These are phyloP conservation scores for Sebastes fasciatus DNA, from an alignment of 2,113 vertebrate species.

Conservation along the genomic window DNA sequence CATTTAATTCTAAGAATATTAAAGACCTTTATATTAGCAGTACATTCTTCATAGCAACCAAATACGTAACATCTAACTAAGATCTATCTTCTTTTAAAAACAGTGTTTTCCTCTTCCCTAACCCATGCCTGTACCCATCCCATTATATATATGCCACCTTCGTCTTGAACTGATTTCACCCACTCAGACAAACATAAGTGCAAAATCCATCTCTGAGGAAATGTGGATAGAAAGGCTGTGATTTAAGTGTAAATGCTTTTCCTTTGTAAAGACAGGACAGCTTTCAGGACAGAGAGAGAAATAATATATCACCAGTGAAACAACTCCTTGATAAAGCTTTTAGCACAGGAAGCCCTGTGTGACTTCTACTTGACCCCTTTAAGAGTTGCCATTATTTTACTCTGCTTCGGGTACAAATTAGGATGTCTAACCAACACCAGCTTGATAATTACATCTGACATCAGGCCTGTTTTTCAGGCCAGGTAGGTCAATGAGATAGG, in stretches of 20 bases:
- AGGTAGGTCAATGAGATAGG: not conserved
- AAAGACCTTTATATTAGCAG: not conserved
- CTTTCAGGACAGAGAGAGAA: conserved; percentile 13
- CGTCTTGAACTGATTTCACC: not conserved
- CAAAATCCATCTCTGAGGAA: conserved; percentile 4
- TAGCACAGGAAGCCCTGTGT: not conserved
- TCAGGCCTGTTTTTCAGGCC: not conserved
- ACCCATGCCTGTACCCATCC: not conserved
- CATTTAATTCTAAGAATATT: not conserved
- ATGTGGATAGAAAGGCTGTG: not conserved
- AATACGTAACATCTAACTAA: not conserved
- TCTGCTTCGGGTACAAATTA: not conserved
- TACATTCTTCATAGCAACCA: not conserved
- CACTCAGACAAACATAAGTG: not conserved
- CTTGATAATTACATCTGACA: not conserved
- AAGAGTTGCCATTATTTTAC: not conserved
- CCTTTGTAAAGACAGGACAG: conserved; percentile 1
- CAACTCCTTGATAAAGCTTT: conserved; percentile 20
- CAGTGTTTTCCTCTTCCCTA: not conserved
- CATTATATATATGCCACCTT: not conserved
- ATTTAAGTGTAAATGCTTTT: conserved; percentile 25
- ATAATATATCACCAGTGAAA: conserved; percentile 8
- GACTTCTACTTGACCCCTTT: conserved; percentile 2
- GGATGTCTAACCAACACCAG: not conserved
- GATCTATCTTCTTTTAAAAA: not conserved